These are phyloP conservation scores for Byasa hedistus DNA, from an alignment of 2,888 invertebrate genomes.

Conservation along the genomic window DNA sequence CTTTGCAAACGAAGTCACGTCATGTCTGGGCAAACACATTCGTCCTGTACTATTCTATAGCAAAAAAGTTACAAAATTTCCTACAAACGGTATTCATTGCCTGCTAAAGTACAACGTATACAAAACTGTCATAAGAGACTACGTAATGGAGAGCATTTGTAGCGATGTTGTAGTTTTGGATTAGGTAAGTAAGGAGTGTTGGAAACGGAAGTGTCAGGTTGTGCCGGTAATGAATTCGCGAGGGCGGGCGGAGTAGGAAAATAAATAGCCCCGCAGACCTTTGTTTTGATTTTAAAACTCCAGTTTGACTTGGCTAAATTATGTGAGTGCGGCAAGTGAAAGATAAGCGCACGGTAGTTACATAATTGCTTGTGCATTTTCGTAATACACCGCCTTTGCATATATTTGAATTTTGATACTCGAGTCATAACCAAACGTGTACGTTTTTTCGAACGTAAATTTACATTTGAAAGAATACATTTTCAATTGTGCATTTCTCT, in stretches of 20 bases:
- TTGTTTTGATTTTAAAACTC: conserved; percentile 68
- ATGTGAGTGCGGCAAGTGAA: conserved; percentile 29
- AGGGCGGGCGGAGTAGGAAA: conserved; percentile 68
- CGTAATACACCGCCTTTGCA: conserved; percentile 14
- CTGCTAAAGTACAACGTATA: neutral
- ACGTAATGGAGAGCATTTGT: conserved; percentile 39
- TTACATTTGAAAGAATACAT: neutral
- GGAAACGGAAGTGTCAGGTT: conserved; percentile 76
- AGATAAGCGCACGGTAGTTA: conserved; percentile 22
- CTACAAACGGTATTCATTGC: conserved; percentile 31
- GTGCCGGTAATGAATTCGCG: conserved; percentile 76
- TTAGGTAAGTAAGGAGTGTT: conserved; percentile 39
- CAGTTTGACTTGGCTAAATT: conserved; percentile 50
- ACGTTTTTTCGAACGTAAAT: neutral
- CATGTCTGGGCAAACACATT: conserved; percentile 60
- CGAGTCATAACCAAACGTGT: neutral
- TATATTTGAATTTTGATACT: conserved; percentile 4
- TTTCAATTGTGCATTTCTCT: too few species aligned
- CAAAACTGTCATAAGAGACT: conserved; percentile 22
- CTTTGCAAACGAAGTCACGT: conserved; percentile 74
- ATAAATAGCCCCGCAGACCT: conserved; percentile 66
- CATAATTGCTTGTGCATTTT: conserved; percentile 21
- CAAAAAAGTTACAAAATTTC: conserved; percentile 13
- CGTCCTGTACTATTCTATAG: conserved; percentile 37
- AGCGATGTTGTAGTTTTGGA: neutral